These are phyloP conservation scores for Eugnorisma glareosa DNA, from an alignment of 2,888 invertebrate genomes.

Conservation along the genomic window DNA sequence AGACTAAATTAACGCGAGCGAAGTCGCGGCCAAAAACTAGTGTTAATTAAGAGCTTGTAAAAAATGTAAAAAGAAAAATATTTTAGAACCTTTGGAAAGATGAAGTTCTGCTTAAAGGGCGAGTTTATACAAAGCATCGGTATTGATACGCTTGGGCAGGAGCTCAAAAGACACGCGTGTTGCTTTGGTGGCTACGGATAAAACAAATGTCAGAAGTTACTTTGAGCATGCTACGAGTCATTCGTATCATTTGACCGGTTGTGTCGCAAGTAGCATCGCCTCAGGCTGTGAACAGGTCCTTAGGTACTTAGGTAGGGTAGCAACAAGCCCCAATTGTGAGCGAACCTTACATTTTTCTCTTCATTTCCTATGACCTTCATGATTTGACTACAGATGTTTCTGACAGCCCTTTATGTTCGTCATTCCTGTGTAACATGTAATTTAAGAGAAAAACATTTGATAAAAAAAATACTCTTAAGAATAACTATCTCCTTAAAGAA, in stretches of 20 bases:
- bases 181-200: no score
- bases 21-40: no score
- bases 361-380: slow-evolving; percentile 3
- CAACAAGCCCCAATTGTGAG: not conserved
- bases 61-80: no score
- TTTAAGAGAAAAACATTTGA: not conserved
- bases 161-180: not conserved
- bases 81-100: no score
- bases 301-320: not conserved
- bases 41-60: no score
- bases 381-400: slow-evolving; percentile 7
- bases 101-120: no score
- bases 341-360: not conserved
- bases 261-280: not conserved
- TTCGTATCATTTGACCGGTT: not conserved
- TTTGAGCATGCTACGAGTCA: not conserved
- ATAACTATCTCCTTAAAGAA: not conserved
- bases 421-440: no score
- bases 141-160: not conserved
- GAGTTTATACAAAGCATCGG: not conserved
- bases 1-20: no score
- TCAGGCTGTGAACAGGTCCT: not conserved
- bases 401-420: not conserved
- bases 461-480: not conserved
- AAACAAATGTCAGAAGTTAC: not conserved